Percentiles rank a stretch among this genome's conserved stretches.
Conservation (phyloP, 2,888 invertebrate species). For the Gymnoscelis rufifasciata region DNA sequence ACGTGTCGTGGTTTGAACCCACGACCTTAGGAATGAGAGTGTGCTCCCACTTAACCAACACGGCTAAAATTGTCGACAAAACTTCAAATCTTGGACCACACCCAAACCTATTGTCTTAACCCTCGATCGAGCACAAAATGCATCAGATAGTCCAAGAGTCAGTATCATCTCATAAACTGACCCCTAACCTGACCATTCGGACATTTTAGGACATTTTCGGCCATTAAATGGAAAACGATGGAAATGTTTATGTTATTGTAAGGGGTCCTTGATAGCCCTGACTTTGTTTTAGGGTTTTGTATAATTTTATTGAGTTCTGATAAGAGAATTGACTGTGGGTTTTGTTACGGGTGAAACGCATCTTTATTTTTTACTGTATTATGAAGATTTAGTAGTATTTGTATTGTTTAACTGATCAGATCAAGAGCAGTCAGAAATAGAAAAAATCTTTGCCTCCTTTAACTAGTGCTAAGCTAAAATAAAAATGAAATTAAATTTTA, state of each 20-base stretch:
- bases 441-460: too few species aligned
- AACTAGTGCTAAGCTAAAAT: too few species aligned
- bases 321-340: constrained; percentile 4
- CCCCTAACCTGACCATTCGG: constrained; percentile 26
- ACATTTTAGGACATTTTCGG: constrained; percentile 10
- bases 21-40: too few species aligned
- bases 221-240: constrained; percentile 26
- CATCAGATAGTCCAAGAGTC: constrained; percentile 37
- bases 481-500: too few species aligned
- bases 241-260: constrained; percentile 29
- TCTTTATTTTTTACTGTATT: too few species aligned
- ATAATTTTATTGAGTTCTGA: constrained; percentile 18
- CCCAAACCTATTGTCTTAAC: constrained; percentile 64
- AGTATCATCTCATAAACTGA: constrained; percentile 76
- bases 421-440: too few species aligned
- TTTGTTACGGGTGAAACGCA: not conserved
- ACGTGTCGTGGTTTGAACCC: too few species aligned
- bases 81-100: constrained; percentile 33
- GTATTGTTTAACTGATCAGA: too few species aligned
- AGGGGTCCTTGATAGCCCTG: constrained; percentile 5
- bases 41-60: too few species aligned
- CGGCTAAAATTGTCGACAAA: too few species aligned
- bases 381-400: too few species aligned
- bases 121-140: constrained; percentile 67
- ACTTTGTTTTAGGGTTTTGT: constrained; percentile 11